phyloP scores from a whole-genome alignment of 2,113 vertebrate genomes.

The Hydrochoerus hydrochaeris region DNA sequence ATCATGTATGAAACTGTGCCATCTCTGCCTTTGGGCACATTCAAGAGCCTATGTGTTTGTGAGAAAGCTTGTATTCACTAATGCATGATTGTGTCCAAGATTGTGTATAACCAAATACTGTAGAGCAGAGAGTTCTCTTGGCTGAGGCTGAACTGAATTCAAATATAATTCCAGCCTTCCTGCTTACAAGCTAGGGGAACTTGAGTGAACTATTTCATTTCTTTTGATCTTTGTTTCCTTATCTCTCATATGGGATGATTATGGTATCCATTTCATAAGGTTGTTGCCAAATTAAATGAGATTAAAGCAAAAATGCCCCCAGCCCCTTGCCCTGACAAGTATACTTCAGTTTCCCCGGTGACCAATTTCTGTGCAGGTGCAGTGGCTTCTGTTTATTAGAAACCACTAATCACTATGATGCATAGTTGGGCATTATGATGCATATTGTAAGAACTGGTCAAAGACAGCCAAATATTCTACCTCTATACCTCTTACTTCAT shows the following conservation, averaged over 20 bases:
- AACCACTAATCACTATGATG: not conserved
- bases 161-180: not conserved
- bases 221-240: constrained; percentile 1
- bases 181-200: not conserved
- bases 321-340: not conserved
- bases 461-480: not conserved
- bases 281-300: not conserved
- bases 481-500: not conserved
- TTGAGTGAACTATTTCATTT: not conserved
- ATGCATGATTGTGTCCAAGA: not conserved
- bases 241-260: not conserved
- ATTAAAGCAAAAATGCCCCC: not conserved
- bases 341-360: not conserved
- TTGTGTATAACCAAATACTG: not conserved
- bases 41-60: not conserved
- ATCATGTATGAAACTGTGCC: not conserved
- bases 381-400: not conserved
- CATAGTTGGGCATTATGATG: not conserved
- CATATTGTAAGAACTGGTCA: not conserved
- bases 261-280: not conserved
- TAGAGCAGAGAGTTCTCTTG: not conserved
- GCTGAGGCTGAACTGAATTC: not conserved
- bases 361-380: not conserved
- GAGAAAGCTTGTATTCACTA: not conserved
- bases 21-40: not conserved